Conservation (phyloP, 1,140 invertebrate species). For the Adelges cooleyi region DNA sequence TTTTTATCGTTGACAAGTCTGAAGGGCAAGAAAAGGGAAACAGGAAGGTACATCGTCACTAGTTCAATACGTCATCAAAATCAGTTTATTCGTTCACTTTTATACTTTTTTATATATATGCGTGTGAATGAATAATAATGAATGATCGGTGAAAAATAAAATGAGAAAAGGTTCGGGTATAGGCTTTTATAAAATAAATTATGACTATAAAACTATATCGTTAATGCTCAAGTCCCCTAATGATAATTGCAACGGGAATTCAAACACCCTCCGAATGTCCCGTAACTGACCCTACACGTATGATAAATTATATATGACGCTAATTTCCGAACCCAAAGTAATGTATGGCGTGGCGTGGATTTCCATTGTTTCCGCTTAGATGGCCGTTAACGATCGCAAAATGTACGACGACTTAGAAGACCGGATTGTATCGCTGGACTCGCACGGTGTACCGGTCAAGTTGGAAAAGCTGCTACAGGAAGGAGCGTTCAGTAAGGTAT, state of each 20-base stretch:
- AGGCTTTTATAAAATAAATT: no score
- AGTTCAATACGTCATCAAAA: conserved; percentile 23
- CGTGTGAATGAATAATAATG: conserved; percentile 16
- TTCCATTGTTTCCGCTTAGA: background rate
- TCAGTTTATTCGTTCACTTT: background rate
- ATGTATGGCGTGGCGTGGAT: background rate
- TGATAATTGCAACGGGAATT: background rate
- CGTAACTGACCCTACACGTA: background rate
- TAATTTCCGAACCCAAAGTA: background rate
- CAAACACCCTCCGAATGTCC: background rate
- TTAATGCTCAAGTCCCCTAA: background rate
- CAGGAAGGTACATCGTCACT: background rate
- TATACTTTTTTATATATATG: background rate
- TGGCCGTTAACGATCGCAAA: conserved; percentile 46
- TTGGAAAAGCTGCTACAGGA: conserved; percentile 54
- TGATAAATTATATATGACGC: conserved; percentile 9
- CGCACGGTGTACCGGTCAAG: conserved; percentile 48
- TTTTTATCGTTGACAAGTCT: background rate
- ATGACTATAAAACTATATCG: conserved; percentile 19
- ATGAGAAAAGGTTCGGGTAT: no score
- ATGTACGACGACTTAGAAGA: conserved; percentile 43
- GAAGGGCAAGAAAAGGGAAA: background rate
- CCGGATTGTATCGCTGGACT: conserved; percentile 42
- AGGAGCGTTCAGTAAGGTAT: conserved; percentile 75
- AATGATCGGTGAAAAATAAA: background rate